phyloP scores from a whole-genome alignment of 2,113 vertebrate genomes.

The Pachyramphus minor region DNA sequence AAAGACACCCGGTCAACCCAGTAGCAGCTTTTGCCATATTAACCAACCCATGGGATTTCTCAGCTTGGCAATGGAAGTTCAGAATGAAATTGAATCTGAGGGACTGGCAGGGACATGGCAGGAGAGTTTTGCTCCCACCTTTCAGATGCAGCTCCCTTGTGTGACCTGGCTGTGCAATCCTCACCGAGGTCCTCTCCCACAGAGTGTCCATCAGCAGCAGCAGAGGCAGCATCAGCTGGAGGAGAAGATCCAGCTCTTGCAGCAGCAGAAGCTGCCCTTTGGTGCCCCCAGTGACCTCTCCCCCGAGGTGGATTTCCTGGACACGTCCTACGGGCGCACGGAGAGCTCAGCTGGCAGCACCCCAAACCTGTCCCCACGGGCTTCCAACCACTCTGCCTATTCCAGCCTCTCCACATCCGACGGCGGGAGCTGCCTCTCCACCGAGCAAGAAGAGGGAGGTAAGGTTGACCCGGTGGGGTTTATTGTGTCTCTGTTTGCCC shows the following conservation, averaged over 20 bases:
- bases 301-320: conserved; percentile 80
- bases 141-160: neutral
- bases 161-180: neutral
- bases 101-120: neutral
- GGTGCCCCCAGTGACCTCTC: conserved; percentile 66
- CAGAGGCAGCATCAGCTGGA: conserved; percentile 93
- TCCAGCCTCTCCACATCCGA: conserved; percentile 85
- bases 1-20: neutral
- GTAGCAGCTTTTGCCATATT: neutral
- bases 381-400: conserved; percentile 85
- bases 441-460: conserved; percentile 90
- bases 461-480: neutral
- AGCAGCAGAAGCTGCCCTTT: conserved; percentile 87
- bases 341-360: conserved; percentile 92
- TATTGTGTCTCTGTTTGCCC: neutral
- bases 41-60: neutral
- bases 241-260: conserved; percentile 88
- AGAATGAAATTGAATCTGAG: neutral
- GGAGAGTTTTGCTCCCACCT: neutral
- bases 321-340: conserved; percentile 65
- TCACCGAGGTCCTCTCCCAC: neutral
- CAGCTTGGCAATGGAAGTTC: neutral
- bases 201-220: conserved; percentile 91
- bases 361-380: conserved; percentile 85
- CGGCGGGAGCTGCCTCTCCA: conserved; percentile 72